Evolutionary conservation across 2,113 vertebrate genomes (phyloP).

Genomic region (Proterorhinus semilunaris): DNA sequence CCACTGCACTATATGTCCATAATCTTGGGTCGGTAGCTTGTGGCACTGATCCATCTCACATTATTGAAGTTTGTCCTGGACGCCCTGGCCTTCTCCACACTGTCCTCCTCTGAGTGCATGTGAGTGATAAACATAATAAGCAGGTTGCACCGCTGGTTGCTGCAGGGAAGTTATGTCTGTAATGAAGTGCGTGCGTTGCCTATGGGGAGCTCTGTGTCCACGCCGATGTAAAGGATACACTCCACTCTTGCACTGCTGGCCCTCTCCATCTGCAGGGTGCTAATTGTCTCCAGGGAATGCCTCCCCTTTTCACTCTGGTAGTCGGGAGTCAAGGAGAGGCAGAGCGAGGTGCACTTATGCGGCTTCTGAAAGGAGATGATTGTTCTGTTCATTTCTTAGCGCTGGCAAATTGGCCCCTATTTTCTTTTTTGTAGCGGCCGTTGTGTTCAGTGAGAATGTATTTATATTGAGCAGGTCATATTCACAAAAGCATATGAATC

Average conservation of each 20-base stretch:
- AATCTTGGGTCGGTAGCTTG: no score
- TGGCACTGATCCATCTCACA: not conserved
- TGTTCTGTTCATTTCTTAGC: conserved; percentile 45
- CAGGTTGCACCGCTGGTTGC: conserved; percentile 50
- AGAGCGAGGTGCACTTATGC: conserved; percentile 47
- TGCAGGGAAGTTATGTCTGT: conserved; percentile 64
- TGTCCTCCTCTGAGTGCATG: conserved; percentile 12
- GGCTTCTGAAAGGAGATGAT: conserved; percentile 13
- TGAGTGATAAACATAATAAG: conserved; percentile 30
- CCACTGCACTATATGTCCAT: no score
- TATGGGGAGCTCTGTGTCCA: conserved; percentile 50
- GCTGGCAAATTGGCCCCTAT: conserved; percentile 43
- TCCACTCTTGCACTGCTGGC: conserved; percentile 28
- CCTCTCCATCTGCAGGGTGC: conserved; percentile 43
- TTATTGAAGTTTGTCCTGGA: not conserved
- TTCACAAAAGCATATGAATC: not conserved
- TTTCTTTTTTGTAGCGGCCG: conserved; percentile 22
- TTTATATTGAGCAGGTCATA: conserved; percentile 25
- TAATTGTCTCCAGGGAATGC: conserved; percentile 68
- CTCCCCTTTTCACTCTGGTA: conserved; percentile 53
- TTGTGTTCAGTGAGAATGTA: conserved; percentile 31
- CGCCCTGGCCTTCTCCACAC: not conserved
- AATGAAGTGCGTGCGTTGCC: conserved; percentile 66
- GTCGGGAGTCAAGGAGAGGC: conserved; percentile 73
- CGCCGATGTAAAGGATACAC: conserved; percentile 66